A percentile compares a stretch with the other conserved stretches of the same genome.
Evolutionary conservation across 2,888 invertebrate species (phyloP).

Genomic region (Trichacis sp.): DNA sequence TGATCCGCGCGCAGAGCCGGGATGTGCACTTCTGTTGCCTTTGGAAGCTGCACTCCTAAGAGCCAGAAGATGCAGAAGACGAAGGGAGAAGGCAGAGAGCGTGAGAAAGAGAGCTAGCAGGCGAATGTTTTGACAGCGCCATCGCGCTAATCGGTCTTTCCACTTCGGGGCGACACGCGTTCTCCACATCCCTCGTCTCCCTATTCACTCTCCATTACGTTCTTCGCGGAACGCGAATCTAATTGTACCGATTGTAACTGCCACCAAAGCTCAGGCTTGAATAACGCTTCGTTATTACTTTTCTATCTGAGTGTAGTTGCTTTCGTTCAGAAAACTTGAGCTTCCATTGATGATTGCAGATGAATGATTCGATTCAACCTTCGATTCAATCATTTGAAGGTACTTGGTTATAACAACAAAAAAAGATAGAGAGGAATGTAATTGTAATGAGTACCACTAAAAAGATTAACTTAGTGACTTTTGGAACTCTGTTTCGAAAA

Average conservation of each 20-base stretch:
- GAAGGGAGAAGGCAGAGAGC: conserved; percentile 17
- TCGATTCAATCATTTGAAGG: too few species aligned
- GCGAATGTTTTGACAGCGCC: conserved; percentile 63
- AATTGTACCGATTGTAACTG: conserved; percentile 44
- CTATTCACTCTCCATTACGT: conserved; percentile 34
- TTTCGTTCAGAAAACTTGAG: too few species aligned
- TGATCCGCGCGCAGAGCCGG: conserved; percentile 50
- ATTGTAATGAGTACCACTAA: too few species aligned
- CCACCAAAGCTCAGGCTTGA: too few species aligned
- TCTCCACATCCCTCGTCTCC: conserved; percentile 25
- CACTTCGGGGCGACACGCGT: conserved; percentile 51
- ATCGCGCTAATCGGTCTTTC: conserved; percentile 65
- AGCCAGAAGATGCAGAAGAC: conserved; percentile 12
- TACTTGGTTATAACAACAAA: too few species aligned
- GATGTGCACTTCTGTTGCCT: conserved; percentile 50
- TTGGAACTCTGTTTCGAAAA: too few species aligned
- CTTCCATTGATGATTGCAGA: too few species aligned
- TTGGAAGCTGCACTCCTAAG: conserved; percentile 30
- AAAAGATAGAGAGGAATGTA: too few species aligned
- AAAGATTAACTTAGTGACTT: too few species aligned
- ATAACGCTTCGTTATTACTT: too few species aligned
- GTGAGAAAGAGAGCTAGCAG: conserved; percentile 22
- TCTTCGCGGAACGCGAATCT: conserved; percentile 43
- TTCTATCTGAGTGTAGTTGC: too few species aligned
- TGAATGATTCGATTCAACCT: too few species aligned